These are phyloP conservation scores for Drosophila seguyi DNA, from an alignment of 1,140 invertebrate genomes.

Conservation along the genomic window DNA sequence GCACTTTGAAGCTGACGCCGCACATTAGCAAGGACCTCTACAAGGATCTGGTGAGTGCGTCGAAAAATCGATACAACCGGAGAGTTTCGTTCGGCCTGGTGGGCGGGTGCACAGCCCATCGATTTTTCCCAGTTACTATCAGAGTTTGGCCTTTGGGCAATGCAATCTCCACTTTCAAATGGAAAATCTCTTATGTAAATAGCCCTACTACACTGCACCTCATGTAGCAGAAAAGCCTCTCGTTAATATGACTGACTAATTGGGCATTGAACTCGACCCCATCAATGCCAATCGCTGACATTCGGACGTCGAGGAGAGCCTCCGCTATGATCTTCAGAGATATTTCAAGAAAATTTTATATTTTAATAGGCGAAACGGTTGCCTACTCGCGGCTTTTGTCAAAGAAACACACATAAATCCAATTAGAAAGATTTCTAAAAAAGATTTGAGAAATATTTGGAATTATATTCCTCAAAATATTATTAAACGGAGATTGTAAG, in stretches of 20 bases:
- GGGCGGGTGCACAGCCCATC: slow-evolving; percentile 33
- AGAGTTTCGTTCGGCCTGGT: slow-evolving; percentile 12
- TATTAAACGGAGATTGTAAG: background rate
- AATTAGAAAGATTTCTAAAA: slow-evolving; percentile 13
- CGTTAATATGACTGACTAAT: slow-evolving; percentile 38
- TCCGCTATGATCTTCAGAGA: slow-evolving; percentile 62
- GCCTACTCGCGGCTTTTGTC: slow-evolving; percentile 28
- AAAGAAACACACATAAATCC: slow-evolving; percentile 8
- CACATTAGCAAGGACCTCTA: slow-evolving; percentile 97
- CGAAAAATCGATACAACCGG: slow-evolving; percentile 56
- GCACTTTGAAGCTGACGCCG: slow-evolving; percentile 96
- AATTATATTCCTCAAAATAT: background rate
- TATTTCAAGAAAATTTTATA: slow-evolving; percentile 47
- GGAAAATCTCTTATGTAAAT: slow-evolving; percentile 37
- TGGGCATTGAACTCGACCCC: slow-evolving; percentile 77
- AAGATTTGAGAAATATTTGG: background rate
- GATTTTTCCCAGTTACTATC: slow-evolving; percentile 44
- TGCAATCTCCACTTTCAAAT: background rate
- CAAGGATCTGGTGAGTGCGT: slow-evolving; percentile 95
- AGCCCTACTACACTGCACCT: background rate
- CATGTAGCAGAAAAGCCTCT: background rate
- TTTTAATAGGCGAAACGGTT: slow-evolving; percentile 45
- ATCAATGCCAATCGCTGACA: slow-evolving; percentile 69
- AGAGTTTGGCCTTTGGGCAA: background rate
- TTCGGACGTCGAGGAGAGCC: slow-evolving; percentile 48